Conservation (phyloP, 2,113 vertebrate species). For the Pipra filicauda region DNA sequence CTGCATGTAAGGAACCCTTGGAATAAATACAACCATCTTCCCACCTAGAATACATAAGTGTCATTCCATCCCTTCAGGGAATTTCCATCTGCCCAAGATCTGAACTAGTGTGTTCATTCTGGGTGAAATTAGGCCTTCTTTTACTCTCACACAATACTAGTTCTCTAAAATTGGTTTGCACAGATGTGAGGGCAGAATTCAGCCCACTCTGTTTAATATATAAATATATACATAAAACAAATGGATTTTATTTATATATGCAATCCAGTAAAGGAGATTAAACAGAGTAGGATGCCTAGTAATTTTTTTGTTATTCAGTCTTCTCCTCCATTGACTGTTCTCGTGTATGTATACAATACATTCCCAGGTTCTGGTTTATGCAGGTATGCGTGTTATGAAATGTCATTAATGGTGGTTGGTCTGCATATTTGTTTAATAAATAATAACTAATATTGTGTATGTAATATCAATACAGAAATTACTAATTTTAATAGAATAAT, state of each 20-base stretch:
- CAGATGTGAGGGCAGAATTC: slow-evolving; percentile 6
- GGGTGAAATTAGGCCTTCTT: neutral
- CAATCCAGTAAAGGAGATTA: slow-evolving; percentile 35
- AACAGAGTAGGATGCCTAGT: slow-evolving; percentile 36
- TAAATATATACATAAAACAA: slow-evolving; percentile 19
- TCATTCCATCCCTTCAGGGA: neutral
- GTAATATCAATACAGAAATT: slow-evolving; percentile 62
- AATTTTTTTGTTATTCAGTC: neutral
- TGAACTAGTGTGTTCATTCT: neutral
- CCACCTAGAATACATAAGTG: neutral
- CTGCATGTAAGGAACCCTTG: neutral
- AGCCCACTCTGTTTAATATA: slow-evolving; percentile 50
- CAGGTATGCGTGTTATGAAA: slow-evolving; percentile 38
- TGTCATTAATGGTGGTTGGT: slow-evolving; percentile 44
- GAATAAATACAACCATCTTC: neutral
- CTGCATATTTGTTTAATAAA: slow-evolving; percentile 42
- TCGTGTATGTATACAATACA: neutral
- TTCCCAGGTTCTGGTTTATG: slow-evolving; percentile 42
- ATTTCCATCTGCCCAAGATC: neutral
- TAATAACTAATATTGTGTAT: slow-evolving; percentile 64
- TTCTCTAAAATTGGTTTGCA: slow-evolving; percentile 36
- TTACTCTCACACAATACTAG: neutral
- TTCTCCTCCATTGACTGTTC: neutral
- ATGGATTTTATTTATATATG: slow-evolving; percentile 57
- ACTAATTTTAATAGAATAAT: slow-evolving; percentile 67